Evolutionary conservation across 1,140 invertebrate species (phyloP).

Genomic region (Drosophila pandora): DNA sequence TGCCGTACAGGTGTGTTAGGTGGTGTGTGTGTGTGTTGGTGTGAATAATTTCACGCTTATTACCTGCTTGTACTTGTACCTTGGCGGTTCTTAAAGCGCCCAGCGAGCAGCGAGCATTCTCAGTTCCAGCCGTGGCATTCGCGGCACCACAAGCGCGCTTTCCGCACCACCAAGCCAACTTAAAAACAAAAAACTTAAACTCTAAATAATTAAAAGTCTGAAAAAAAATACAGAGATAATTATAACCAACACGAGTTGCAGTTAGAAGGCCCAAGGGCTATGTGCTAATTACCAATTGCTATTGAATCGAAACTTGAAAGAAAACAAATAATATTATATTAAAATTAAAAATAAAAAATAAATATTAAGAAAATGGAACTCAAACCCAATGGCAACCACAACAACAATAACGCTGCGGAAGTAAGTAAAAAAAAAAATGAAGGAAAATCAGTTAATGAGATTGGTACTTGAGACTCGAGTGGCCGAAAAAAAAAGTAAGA

Average conservation of each 20-base stretch:
- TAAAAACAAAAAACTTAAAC: not conserved
- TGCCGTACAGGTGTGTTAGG: not conserved
- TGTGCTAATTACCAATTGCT: not conserved
- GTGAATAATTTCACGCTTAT: constrained; percentile 61
- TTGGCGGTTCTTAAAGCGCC: constrained; percentile 74
- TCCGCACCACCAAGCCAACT: constrained; percentile 16
- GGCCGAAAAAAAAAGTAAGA: not conserved
- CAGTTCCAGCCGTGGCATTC: constrained; percentile 76
- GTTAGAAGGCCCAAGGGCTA: constrained; percentile 6
- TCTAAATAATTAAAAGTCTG: not conserved
- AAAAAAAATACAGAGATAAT: not conserved
- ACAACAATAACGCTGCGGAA: constrained; percentile 10
- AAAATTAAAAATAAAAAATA: too few species aligned
- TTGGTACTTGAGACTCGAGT: constrained; percentile 27
- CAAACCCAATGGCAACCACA: not conserved
- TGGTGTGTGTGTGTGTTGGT: constrained; percentile 9
- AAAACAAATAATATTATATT: too few species aligned
- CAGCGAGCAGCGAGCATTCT: constrained; percentile 37
- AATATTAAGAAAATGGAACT: not conserved
- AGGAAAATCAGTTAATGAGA: constrained; percentile 14
- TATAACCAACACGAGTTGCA: not conserved
- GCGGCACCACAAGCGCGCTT: constrained; percentile 66
- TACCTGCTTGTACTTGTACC: constrained; percentile 47
- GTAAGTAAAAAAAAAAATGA: constrained; percentile 14
- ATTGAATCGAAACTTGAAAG: not conserved